Evolutionary conservation across 2,797 vertebrate species (phyloP).

Genomic region (Fistularia commersonii): DNA sequence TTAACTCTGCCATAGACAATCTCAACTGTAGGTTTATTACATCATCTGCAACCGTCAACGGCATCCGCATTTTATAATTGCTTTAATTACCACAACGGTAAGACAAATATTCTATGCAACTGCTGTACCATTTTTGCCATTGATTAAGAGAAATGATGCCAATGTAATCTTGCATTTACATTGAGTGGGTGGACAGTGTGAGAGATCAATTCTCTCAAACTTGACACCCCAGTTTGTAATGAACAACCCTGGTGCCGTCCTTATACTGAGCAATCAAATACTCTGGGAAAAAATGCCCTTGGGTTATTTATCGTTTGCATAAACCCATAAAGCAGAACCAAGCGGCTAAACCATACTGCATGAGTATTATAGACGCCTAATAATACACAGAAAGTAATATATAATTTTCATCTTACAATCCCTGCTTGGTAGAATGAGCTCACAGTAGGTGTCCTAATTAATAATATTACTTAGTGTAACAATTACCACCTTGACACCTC

Average conservation of each 20-base stretch:
- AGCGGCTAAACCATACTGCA: constrained; percentile 1
- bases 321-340: neutral
- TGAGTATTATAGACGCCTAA: constrained; percentile 46
- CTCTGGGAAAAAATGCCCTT: neutral
- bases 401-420: constrained; percentile 65
- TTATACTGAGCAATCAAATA: neutral
- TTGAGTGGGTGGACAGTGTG: too few species aligned
- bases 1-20: too few species aligned
- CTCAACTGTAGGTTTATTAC: too few species aligned
- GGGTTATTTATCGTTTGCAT: constrained; percentile 11
- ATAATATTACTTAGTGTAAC: constrained; percentile 54
- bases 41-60: too few species aligned
- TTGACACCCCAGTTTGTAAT: too few species aligned
- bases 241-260: neutral
- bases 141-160: too few species aligned
- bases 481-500: constrained; percentile 52
- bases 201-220: too few species aligned
- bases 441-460: constrained; percentile 65
- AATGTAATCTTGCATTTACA: neutral
- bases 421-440: constrained; percentile 55
- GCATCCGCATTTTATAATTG: too few species aligned
- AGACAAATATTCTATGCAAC: too few species aligned
- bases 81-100: too few species aligned
- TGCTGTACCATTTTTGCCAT: too few species aligned
- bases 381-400: constrained; percentile 50